A percentile compares a stretch with the other conserved stretches of the same genome.
phyloP scores from a whole-genome alignment of 2,888 invertebrate genomes.

The Serripes groenlandicus region DNA sequence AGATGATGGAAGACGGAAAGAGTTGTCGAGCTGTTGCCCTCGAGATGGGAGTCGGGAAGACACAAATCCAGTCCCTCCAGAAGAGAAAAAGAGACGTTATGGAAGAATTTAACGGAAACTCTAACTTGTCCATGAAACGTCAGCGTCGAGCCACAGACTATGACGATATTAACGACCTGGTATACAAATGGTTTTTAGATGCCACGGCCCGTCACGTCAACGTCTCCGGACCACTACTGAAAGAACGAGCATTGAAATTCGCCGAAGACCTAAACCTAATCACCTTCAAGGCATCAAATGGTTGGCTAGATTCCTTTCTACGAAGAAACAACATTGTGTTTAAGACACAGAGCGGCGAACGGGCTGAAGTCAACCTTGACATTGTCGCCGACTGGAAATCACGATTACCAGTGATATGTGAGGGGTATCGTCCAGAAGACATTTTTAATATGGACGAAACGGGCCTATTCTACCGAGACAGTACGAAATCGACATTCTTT shows the following conservation, averaged over 20 bases:
- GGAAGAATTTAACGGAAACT: no score
- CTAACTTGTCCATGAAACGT: not conserved
- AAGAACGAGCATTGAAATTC: constrained; percentile 25
- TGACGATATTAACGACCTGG: constrained; percentile 30
- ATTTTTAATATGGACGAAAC: constrained; percentile 67
- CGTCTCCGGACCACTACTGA: constrained; percentile 30
- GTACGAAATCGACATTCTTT: constrained; percentile 37
- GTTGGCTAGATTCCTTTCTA: constrained; percentile 30
- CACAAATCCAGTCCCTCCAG: no score
- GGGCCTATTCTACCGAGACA: constrained; percentile 54
- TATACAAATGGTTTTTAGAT: constrained; percentile 31
- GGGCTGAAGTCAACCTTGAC: constrained; percentile 31
- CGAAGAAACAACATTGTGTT: constrained; percentile 38
- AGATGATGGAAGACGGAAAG: no score
- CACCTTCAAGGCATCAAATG: constrained; percentile 24
- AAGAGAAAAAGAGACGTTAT: no score
- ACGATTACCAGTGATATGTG: constrained; percentile 11
- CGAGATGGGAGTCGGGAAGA: no score
- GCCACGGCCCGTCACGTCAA: constrained; percentile 12
- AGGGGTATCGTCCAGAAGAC: constrained; percentile 43
- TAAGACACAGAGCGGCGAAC: constrained; percentile 27
- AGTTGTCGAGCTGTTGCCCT: no score
- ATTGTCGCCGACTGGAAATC: constrained; percentile 41
- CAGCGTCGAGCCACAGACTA: constrained; percentile 2
- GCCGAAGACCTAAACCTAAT: constrained; percentile 9